These are phyloP conservation scores for Caenorhabditis sinica DNA, from an alignment of 2,888 invertebrate species.

Conservation along the genomic window DNA sequence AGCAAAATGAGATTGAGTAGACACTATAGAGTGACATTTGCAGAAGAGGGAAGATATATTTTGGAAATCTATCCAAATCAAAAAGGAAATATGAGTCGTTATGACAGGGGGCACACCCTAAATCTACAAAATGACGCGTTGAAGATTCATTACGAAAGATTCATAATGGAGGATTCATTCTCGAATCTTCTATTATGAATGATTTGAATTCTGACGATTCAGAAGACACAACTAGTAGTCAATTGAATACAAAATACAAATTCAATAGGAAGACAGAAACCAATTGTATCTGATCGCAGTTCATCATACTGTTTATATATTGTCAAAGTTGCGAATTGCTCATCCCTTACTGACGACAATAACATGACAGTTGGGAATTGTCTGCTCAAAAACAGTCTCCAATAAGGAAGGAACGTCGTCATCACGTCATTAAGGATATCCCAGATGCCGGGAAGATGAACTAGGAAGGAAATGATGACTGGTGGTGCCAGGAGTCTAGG, in stretches of 20 bases:
- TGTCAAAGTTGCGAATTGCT: not conserved
- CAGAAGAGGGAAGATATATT: conserved; percentile 13
- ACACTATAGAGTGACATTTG: conserved; percentile 40
- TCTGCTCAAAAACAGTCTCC: not conserved
- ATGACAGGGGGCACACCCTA: conserved; percentile 38
- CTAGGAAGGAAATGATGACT: no score
- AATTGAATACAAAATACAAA: no score
- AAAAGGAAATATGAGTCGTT: conserved; percentile 49
- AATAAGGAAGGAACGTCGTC: no score
- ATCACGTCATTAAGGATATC: no score
- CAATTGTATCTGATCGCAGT: no score
- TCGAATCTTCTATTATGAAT: not conserved
- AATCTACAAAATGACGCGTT: conserved; percentile 32
- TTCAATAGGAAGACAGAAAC: no score
- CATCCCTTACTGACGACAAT: not conserved
- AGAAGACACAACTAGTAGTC: no score
- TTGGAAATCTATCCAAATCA: conserved; percentile 39
- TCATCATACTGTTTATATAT: no score
- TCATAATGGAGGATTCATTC: conserved; percentile 11
- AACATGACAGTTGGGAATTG: conserved; percentile 1
- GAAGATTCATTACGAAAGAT: conserved; percentile 1
- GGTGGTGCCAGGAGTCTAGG: no score
- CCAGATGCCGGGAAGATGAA: no score
- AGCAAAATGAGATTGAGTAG: conserved; percentile 38
- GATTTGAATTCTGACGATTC: not conserved